Evolutionary conservation across 2,888 invertebrate genomes (phyloP).

Genomic region (Polyommatus iphigenia): DNA sequence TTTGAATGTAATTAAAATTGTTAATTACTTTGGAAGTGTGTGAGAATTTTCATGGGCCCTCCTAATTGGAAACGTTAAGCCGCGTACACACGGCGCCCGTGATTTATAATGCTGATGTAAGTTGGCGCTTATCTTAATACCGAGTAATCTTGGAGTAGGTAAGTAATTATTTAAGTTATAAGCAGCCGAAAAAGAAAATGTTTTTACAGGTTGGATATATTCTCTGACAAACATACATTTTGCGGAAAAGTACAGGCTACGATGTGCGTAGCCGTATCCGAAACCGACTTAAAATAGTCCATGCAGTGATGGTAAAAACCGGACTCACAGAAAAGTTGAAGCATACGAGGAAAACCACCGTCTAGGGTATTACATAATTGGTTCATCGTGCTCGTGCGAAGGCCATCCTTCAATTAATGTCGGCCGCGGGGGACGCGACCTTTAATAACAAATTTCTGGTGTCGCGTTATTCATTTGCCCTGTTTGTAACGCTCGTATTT

Average conservation of each 20-base stretch:
- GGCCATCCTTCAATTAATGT: constrained; percentile 38
- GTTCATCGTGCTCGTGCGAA: constrained; percentile 15
- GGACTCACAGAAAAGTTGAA: neutral
- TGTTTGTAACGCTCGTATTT: constrained; percentile 18
- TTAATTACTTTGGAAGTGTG: constrained; percentile 41
- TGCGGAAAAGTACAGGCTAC: neutral
- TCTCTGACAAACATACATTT: neutral
- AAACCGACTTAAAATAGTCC: neutral
- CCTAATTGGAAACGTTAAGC: constrained; percentile 27
- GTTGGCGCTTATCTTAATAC: constrained; percentile 12
- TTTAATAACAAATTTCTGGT: constrained; percentile 38
- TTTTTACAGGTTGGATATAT: neutral
- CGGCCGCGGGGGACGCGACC: constrained; percentile 32
- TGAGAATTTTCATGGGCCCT: constrained; percentile 31
- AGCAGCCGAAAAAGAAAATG: neutral
- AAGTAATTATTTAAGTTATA: constrained; percentile 13
- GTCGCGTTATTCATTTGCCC: constrained; percentile 30
- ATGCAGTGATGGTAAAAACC: neutral
- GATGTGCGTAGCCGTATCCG: neutral
- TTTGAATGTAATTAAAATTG: constrained; percentile 30
- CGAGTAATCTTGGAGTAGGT: constrained; percentile 3
- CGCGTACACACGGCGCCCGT: neutral
- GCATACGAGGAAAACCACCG: constrained; percentile 3
- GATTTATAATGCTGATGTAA: constrained; percentile 14
- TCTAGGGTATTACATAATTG: constrained; percentile 23